Evolutionary conservation across 2,888 invertebrate species (phyloP), one percentile per base, ranked within the genome.

Genomic region (Euplexia lucipara): DNA sequence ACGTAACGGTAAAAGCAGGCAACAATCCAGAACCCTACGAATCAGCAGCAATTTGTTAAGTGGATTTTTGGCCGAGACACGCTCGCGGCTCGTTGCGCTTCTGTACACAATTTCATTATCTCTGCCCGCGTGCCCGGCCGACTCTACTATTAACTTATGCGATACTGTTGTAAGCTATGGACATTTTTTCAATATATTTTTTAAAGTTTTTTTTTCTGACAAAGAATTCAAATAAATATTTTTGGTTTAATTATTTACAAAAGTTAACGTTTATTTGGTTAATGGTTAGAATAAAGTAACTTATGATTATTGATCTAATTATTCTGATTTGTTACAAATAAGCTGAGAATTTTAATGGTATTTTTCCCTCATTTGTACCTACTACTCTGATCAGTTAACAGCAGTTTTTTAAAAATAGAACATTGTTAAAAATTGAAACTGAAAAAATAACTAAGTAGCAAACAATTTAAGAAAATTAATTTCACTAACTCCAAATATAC

Each of bases 31-130:
- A 94, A 92, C 95, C 95, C 93, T 92, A 91, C 94, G 94, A 95
- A 95, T 95, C 95, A 95, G 94, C 95, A 93, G 95, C 95, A 95
- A 95, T 95, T 95, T 95, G 95, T 95, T 95, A 95, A 95, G 95
- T 95, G 95, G 95, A 95, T 95, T 95, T 95, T 95, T 95, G 94
- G 90, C 92, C 94, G 95, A 95, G 95, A 94, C 95, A 93, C 93
- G 94, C 93, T 92, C 94, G 87, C 92, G 94, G 89, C 93, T 92
- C 95, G 95, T 91, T 93, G 94, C 95, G 95, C 95, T 93, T 89
- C 93, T 95, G 92, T 93, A 95, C 95, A 95, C 95, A 95, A 95
- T 95, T 95, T 95, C 95, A 95, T 95, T 95, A 95, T 94, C 93
- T 93, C 90, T 90, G 90, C 91, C 89, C 90, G 92, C 91, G 89